Evolutionary conservation across 2,113 vertebrate genomes (phyloP), one percentile per base, ranked within the genome.

Genomic region (Plotosus lineatus): DNA sequence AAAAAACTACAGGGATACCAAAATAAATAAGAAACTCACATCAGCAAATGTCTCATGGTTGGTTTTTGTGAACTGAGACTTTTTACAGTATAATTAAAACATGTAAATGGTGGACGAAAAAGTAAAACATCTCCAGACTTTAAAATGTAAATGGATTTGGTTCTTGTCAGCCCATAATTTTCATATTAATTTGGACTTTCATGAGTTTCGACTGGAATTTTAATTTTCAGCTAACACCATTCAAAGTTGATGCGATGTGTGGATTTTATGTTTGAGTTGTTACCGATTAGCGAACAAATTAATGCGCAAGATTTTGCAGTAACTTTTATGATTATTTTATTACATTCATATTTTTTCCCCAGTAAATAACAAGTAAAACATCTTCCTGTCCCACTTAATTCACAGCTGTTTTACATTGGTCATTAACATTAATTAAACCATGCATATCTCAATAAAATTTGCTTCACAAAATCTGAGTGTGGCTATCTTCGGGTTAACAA

Each of bases 91-190:
- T 33, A 7, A 58, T 28, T 21, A 38, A 40, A 15, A 48, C 0
- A 3, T 6, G 12, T 4, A 26, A 40, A 48, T 12, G 3, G 42
- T 2, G 21, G 40, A 53, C 26, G 44, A 33, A 3, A 61, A 17
- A 33, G 15, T 0, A 33, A 36, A 3, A 19, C 60, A 33, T 36
- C 31, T 36, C 60, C 60, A 44, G 21, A 58, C 11, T 8, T 63
- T 63, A 21, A 11, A 65, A 23, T 10, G 36, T 23, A 23, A 65
- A 23, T 5, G 19, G 61, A 40, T 65, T 65, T 11, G 3, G 19
- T 63, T 53, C 21, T 77, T 75, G 76, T 82, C 82, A 79, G 78
- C 84, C 68, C 72, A 74, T 26, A 31, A 31, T n/a, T n/a, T 10
- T 55, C 23, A n/a, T 23, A 10, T 8, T 0, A 8, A 23, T 21